Percentiles rank a stretch among this genome's conserved stretches.
phyloP scores from a whole-genome alignment of 2,888 invertebrate genomes.

The Tholera decimalis region DNA sequence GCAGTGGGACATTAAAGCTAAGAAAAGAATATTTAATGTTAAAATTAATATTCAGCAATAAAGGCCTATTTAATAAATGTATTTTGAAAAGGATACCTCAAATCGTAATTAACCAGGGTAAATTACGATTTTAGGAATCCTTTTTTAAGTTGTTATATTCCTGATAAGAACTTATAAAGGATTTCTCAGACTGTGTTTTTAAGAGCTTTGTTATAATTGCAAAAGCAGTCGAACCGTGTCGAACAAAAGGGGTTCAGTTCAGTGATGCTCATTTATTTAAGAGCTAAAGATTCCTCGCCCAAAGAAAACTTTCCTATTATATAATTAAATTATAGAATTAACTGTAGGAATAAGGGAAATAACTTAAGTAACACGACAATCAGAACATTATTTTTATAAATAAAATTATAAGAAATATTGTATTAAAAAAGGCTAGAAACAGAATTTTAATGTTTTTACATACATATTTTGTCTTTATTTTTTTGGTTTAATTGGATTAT shows the following conservation, averaged over 20 bases:
- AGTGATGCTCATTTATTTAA: conserved; percentile 77
- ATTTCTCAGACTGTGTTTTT: conserved; percentile 65
- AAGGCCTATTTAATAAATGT: too few species aligned
- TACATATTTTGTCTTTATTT: conserved; percentile 24
- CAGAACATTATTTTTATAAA: too few species aligned
- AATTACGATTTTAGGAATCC: too few species aligned
- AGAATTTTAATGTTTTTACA: conserved; percentile 40
- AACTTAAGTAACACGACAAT: conserved; percentile 66
- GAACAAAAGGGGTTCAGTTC: conserved; percentile 76
- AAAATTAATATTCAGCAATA: too few species aligned
- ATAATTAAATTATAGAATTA: conserved; percentile 73
- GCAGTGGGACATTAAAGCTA: too few species aligned
- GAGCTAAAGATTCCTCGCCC: conserved; percentile 73
- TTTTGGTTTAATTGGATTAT: conserved; percentile 23
- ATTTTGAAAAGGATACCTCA: too few species aligned
- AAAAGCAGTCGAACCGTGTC: conserved; percentile 68
- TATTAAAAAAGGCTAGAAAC: conserved; percentile 52
- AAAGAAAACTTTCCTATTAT: conserved; percentile 74
- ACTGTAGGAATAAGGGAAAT: conserved; percentile 68
- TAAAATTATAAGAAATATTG: conserved; percentile 35
- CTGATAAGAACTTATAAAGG: conserved; percentile 38
- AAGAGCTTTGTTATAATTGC: conserved; percentile 75
- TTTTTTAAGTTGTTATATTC: too few species aligned
- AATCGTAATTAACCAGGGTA: too few species aligned
- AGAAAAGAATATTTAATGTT: too few species aligned